phyloP scores from a whole-genome alignment of 2,888 invertebrate genomes.

The Lamellibrachia satsuma region DNA sequence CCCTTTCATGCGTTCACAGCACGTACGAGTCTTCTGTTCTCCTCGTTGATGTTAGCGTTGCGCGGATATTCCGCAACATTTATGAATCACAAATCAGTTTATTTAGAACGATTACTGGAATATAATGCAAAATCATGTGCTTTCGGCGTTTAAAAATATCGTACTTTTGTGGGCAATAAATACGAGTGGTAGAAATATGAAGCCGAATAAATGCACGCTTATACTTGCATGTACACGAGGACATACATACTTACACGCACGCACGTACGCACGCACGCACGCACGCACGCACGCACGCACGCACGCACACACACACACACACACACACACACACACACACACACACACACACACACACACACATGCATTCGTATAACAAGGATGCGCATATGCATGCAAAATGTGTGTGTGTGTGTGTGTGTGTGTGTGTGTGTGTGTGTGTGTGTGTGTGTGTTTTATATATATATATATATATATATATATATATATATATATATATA shows the following conservation, averaged over 20 bases:
- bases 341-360: not conserved
- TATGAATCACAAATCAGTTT: not conserved
- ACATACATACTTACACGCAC: not conserved
- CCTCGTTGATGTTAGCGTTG: too few species aligned
- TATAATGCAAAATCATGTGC: not conserved
- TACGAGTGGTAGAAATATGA: not conserved
- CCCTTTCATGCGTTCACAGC: not conserved
- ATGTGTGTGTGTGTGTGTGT: too few species aligned
- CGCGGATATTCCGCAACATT: not conserved
- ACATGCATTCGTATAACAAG: not conserved
- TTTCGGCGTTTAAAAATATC: not conserved
- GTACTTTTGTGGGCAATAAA: not conserved
- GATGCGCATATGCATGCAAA: too few species aligned
- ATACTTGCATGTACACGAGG: too few species aligned
- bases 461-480: too few species aligned
- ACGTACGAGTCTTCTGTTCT: not conserved
- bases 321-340: not conserved
- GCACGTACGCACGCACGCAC: not conserved
- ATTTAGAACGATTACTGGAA: not conserved
- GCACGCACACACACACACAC: not conserved
- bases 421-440: too few species aligned
- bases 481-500: not conserved
- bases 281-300: not conserved
- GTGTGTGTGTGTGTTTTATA: too few species aligned
- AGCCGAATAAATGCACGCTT: not conserved